phyloP scores from a whole-genome alignment of 2,113 vertebrate genomes.

The Pica pica region DNA sequence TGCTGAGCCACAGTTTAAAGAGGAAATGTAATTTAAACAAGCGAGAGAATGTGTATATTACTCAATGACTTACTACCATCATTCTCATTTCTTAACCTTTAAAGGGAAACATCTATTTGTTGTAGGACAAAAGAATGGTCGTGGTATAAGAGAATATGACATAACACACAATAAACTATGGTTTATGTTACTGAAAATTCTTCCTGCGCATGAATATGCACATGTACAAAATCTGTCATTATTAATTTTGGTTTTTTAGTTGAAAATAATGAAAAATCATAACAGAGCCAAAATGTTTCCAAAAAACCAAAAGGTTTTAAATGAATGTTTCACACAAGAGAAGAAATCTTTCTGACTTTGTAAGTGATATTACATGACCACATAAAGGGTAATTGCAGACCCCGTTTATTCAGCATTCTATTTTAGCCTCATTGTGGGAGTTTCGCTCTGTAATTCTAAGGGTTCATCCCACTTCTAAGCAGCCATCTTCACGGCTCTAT shows the following conservation, averaged over 20 bases:
- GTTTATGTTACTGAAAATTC: neutral
- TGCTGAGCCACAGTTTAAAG: slow-evolving; percentile 51
- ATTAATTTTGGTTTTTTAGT: slow-evolving; percentile 19
- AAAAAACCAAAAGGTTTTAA: neutral
- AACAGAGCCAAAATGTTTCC: slow-evolving; percentile 20
- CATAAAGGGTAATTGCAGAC: neutral
- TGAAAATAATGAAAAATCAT: slow-evolving; percentile 23
- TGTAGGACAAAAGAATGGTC: neutral
- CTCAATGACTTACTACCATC: slow-evolving; percentile 19
- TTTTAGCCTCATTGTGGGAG: neutral
- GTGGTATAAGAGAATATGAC: neutral
- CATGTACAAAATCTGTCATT: neutral
- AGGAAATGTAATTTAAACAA: slow-evolving; percentile 67
- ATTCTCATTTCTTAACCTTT: slow-evolving; percentile 8
- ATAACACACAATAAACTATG: neutral
- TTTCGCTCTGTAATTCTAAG: neutral
- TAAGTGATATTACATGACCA: neutral
- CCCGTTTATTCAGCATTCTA: neutral
- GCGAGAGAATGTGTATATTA: neutral
- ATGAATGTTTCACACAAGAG: neutral
- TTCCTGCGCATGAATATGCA: neutral
- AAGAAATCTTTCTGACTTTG: neutral
- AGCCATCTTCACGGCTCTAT: neutral
- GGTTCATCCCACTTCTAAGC: neutral
- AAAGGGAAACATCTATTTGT: neutral